Evolutionary conservation across 2,888 invertebrate species (phyloP), one percentile per base, ranked within the genome.

Genomic region (Cheilosia vulpina): DNA sequence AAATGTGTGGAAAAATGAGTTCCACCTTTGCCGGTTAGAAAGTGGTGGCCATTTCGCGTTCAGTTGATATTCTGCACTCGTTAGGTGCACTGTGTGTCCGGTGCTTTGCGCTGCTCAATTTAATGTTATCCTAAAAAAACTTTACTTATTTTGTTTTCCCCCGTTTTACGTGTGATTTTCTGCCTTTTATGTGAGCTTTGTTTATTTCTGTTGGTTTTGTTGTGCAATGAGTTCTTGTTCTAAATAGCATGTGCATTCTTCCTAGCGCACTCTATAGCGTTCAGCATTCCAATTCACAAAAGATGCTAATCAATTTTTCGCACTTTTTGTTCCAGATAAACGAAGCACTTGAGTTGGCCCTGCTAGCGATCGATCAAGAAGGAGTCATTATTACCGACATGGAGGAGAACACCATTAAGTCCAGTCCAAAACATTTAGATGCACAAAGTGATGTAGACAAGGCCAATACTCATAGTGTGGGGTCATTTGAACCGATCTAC

Each of bases 281-380:
- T 19, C 13, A 9, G 43, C 60, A 53, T 43, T 41, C 45, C 43
- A 15, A 58, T 38, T 45, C 27, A 24, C 52, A 13, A 43, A 75
- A 71, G 58, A 72, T 17, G 47, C 57, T 83, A 84, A 87, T 87
- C 66, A 65, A 78, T 84, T 79, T 87, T 78, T 79, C 52, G 47
- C 63, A 60, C 53, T 43, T 38, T n/a, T 41, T 71, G 43, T 89
- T 90, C 47, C 92, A 94, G 94, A 94, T 94, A 79, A 92, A 94
- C 90, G 94, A 94, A 91, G 94, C 94, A 88, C 92, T 94, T 90
- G 94, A 94, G 90, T 91, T 94, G 90, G 94, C 94, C 88, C 94
- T 94, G 90, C 93, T 94, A 92, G 94, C 94, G 90, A 93, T 94
- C 87, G 94, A 94, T 91, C 93, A 93, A 45, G 91, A 78, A 52